Evolutionary conservation across 2,797 vertebrate genomes (phyloP).

Genomic region (Dallia pectoralis): DNA sequence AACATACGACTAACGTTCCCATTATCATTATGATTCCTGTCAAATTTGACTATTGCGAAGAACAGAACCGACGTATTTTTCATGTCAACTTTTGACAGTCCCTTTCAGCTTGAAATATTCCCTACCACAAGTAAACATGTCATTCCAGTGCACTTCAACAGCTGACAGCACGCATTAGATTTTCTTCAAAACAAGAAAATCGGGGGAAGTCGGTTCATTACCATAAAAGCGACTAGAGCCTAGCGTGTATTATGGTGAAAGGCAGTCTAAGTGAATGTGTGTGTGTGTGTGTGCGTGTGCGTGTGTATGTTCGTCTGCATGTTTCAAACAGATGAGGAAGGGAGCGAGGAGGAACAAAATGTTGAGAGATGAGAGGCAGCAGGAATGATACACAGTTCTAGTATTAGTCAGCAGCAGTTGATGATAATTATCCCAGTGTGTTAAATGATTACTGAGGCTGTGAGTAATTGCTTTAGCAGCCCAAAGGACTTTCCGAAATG

Average conservation of each 20-base stretch:
- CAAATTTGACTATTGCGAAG: neutral
- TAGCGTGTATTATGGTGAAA: neutral
- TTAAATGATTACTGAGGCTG: slow-evolving; percentile 60
- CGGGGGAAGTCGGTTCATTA: neutral
- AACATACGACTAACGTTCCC: neutral
- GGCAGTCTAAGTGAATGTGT: neutral
- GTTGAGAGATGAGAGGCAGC: neutral
- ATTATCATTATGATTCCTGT: neutral
- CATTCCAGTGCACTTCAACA: neutral
- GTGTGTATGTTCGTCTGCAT: slow-evolving; percentile 24
- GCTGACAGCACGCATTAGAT: neutral
- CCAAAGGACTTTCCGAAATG: slow-evolving; percentile 51
- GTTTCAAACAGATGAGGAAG: slow-evolving; percentile 22
- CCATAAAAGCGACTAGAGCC: neutral
- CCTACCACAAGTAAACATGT: slow-evolving; percentile 1
- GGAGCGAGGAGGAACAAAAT: slow-evolving; percentile 12
- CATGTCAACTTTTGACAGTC: neutral
- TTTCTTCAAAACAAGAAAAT: neutral
- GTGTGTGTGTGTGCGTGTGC: too few relatives aligned
- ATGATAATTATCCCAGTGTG: slow-evolving; percentile 63
- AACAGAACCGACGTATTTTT: neutral
- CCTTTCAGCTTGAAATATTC: neutral
- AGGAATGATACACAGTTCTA: slow-evolving; percentile 12
- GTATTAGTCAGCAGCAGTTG: slow-evolving; percentile 48
- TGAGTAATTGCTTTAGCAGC: slow-evolving; percentile 60